Evolutionary conservation across 2,797 vertebrate species (phyloP).

Genomic region (Dallia pectoralis): DNA sequence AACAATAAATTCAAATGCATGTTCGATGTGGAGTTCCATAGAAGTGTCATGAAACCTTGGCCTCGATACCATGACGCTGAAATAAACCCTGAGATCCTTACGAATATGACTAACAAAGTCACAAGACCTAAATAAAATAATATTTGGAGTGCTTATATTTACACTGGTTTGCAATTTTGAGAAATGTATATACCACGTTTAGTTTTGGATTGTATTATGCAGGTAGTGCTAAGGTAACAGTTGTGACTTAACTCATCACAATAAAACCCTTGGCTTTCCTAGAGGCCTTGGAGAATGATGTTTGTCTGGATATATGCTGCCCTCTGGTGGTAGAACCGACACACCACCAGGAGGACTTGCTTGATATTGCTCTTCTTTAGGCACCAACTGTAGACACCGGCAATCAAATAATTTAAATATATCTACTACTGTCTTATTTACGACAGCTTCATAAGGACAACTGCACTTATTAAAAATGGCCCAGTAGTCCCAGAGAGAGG

Average conservation of each 20-base stretch:
- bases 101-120: background rate
- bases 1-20: slow-evolving; percentile 30
- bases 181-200: background rate
- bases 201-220: background rate
- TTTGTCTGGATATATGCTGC: slow-evolving; percentile 58
- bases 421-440: background rate
- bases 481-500: background rate
- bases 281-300: background rate
- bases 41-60: slow-evolving; percentile 14
- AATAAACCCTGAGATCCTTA: background rate
- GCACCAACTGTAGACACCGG: background rate
- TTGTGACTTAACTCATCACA: background rate
- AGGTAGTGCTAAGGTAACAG: background rate
- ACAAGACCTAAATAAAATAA: background rate
- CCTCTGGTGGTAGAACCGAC: slow-evolving; percentile 52
- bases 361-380: background rate
- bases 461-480: background rate
- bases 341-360: background rate
- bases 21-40: slow-evolving; percentile 38
- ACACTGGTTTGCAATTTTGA: background rate
- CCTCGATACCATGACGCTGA: slow-evolving; percentile 6
- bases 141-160: background rate
- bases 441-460: background rate
- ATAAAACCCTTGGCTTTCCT: too few relatives aligned
- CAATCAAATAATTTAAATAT: background rate